Evolutionary conservation across 2,888 invertebrate genomes (phyloP).

Genomic region (Thymelicus lineola): DNA sequence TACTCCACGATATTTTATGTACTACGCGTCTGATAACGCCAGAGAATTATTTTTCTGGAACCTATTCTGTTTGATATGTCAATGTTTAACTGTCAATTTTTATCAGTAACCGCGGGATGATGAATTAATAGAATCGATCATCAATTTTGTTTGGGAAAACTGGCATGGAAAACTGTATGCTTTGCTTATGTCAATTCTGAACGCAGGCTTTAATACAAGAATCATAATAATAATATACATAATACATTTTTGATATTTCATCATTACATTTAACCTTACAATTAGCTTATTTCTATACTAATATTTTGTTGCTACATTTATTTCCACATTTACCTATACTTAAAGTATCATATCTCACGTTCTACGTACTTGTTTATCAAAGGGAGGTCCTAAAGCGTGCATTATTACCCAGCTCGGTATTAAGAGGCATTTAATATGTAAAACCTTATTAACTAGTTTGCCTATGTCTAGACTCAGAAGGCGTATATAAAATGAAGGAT

Average conservation of each 20-base stretch:
- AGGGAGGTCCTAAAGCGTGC: conserved; percentile 12
- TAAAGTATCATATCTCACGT: not conserved
- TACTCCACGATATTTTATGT: conserved; percentile 10
- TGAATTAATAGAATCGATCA: not conserved
- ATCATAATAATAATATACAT: too few species aligned
- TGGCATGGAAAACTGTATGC: too few species aligned
- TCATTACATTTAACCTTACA: too few species aligned
- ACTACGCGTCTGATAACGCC: not conserved
- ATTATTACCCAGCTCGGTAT: conserved; percentile 31
- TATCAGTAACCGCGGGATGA: not conserved
- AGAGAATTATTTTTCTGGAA: conserved; percentile 7
- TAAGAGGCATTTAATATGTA: conserved; percentile 33
- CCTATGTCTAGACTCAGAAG: conserved; percentile 32
- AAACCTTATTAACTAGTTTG: conserved; percentile 29
- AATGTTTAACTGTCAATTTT: not conserved
- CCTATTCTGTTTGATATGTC: not conserved
- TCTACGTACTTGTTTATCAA: conserved; percentile 6
- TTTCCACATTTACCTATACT: not conserved
- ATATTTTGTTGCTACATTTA: too few species aligned
- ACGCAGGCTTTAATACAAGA: too few species aligned
- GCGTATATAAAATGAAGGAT: conserved; percentile 34
- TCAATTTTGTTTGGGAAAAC: too few species aligned
- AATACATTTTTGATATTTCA: too few species aligned
- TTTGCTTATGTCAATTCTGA: too few species aligned
- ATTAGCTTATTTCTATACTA: too few species aligned